Conservation (phyloP, 2,888 invertebrate species). For the Leucozona laternaria region DNA sequence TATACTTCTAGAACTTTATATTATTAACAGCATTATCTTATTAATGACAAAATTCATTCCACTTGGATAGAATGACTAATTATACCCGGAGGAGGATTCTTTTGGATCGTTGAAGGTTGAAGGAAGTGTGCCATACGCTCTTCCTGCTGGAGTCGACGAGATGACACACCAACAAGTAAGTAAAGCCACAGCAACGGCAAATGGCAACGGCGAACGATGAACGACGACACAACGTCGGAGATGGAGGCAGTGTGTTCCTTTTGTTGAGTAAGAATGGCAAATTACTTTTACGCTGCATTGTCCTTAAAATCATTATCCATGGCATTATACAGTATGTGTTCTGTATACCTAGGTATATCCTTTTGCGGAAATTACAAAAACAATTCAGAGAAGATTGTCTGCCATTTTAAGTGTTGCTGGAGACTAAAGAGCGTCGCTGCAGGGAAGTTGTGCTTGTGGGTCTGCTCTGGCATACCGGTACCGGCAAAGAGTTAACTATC, state of each 20-base stretch:
- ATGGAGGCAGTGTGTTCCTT: constrained; percentile 38
- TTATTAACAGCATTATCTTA: constrained; percentile 72
- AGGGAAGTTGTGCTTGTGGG: constrained; percentile 39
- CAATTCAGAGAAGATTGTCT: constrained; percentile 55
- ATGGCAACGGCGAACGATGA: neutral
- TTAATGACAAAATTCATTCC: constrained; percentile 70
- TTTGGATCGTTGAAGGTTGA: constrained; percentile 44
- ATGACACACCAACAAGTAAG: neutral
- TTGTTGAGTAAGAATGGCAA: constrained; percentile 64
- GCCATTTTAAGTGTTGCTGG: constrained; percentile 37
- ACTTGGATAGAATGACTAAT: constrained; percentile 74
- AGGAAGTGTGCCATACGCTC: constrained; percentile 66
- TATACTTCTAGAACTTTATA: constrained; percentile 53
- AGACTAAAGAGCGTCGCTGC: constrained; percentile 25
- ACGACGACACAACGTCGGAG: neutral
- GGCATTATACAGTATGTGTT: constrained; percentile 31
- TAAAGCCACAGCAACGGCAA: neutral
- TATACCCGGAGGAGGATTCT: constrained; percentile 65
- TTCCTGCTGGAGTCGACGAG: constrained; percentile 31
- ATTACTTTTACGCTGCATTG: constrained; percentile 66
- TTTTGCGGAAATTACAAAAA: constrained; percentile 59
- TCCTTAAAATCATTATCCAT: constrained; percentile 73
- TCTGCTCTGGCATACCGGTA: constrained; percentile 22
- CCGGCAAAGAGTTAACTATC: constrained; percentile 56
- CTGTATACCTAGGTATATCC: neutral